A percentile compares a stretch with the other conserved stretches of the same genome.
phyloP scores from a whole-genome alignment of 2,113 vertebrate genomes.

The Pollachius pollachius region DNA sequence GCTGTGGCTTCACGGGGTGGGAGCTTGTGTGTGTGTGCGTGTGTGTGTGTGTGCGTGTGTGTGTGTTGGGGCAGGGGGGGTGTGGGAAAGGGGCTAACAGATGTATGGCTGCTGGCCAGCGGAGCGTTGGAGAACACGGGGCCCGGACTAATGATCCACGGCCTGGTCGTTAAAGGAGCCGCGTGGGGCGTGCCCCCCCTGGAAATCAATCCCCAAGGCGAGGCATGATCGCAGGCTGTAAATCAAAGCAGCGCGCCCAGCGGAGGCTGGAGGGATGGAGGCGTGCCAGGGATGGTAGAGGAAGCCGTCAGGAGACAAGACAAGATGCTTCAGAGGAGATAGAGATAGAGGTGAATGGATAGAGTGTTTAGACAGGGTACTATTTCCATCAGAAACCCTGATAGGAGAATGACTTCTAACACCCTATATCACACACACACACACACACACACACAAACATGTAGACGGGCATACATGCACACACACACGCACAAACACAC shows the following conservation, averaged over 20 bases:
- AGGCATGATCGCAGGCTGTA: slow-evolving; percentile 61
- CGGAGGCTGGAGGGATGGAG: background rate
- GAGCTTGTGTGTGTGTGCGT: slow-evolving; percentile 4
- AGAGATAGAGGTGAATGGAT: slow-evolving; percentile 23
- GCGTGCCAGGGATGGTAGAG: background rate
- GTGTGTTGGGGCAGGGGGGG: too few relatives aligned
- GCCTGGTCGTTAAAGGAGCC: slow-evolving; percentile 71
- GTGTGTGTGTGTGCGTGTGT: too few relatives aligned
- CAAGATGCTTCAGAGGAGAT: too few relatives aligned
- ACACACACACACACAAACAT: slow-evolving; percentile 31
- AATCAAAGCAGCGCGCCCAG: slow-evolving; percentile 58
- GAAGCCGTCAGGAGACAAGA: slow-evolving; percentile 9
- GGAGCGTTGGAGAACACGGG: slow-evolving; percentile 71
- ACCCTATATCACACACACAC: too few relatives aligned
- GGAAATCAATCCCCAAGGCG: slow-evolving; percentile 76
- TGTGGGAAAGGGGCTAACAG: slow-evolving; percentile 16
- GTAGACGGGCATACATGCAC: background rate
- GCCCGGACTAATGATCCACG: slow-evolving; percentile 77
- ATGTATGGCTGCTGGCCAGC: slow-evolving; percentile 68
- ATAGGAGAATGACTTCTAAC: too few relatives aligned
- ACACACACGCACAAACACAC: slow-evolving; percentile 22
- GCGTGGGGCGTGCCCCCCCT: slow-evolving; percentile 60
- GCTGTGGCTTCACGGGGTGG: slow-evolving; percentile 47
- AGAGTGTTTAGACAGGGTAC: too few relatives aligned
- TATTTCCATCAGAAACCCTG: too few relatives aligned